Conservation (phyloP, 2,113 vertebrate genomes). For the Odontesthes bonariensis region DNA sequence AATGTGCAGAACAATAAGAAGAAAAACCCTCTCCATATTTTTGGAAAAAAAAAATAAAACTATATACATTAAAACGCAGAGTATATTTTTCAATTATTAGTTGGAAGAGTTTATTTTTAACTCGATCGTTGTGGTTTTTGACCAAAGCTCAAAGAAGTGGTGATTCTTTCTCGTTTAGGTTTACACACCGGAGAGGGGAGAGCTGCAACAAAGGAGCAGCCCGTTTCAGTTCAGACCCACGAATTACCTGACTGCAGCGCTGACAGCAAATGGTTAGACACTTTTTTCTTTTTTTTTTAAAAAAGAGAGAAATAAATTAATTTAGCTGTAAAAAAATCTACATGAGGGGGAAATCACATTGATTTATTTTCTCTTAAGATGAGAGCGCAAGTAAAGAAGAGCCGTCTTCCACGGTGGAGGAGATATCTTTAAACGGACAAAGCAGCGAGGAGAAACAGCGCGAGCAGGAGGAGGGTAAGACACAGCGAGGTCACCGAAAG, state of each 20-base stretch:
- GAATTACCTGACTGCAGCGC: constrained; percentile 83
- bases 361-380: constrained; percentile 76
- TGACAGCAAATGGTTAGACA: constrained; percentile 86
- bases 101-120: constrained; percentile 7
- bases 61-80: background rate
- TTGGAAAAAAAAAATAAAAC: constrained; percentile 44
- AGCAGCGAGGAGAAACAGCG: constrained; percentile 88
- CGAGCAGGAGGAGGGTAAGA: constrained; percentile 86
- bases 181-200: constrained; percentile 86
- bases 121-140: background rate
- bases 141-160: constrained; percentile 31
- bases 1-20: constrained; percentile 29
- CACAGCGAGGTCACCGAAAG: background rate
- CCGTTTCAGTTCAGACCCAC: constrained; percentile 81
- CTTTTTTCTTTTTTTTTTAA: background rate
- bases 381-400: constrained; percentile 93
- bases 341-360: background rate
- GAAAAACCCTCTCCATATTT: background rate
- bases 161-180: constrained; percentile 81
- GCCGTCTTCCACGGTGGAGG: constrained; percentile 92
- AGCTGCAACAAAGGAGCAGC: constrained; percentile 83
- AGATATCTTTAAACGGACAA: constrained; percentile 90
- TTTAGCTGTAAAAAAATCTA: background rate
- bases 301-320: background rate
- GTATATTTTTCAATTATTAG: constrained; percentile 3